These are phyloP conservation scores for Leptura quadrifasciata DNA, from an alignment of 2,888 invertebrate genomes.

Conservation along the genomic window DNA sequence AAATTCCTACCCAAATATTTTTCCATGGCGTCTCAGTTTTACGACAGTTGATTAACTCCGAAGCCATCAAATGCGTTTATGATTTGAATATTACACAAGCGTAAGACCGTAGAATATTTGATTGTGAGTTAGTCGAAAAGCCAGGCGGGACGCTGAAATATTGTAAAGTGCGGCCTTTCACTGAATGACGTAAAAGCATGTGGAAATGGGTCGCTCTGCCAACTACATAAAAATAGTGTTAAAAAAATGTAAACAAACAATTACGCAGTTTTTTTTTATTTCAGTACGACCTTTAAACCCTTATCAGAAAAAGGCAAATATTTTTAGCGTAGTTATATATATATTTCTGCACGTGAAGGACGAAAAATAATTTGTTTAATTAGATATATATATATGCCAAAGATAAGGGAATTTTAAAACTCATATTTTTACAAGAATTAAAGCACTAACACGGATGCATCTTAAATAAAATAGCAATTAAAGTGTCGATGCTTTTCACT, in stretches of 20 bases:
- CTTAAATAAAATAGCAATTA: not conserved
- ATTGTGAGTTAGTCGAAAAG: not conserved
- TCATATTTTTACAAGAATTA: no score
- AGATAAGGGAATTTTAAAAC: constrained; percentile 3
- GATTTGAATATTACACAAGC: not conserved
- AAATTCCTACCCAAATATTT: not conserved
- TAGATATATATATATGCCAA: constrained; percentile 12
- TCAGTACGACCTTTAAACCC: constrained; percentile 2
- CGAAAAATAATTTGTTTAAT: constrained; percentile 12
- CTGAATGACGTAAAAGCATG: not conserved
- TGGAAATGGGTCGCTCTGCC: not conserved
- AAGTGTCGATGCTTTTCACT: not conserved
- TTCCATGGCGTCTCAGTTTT: not conserved
- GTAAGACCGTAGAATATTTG: not conserved
- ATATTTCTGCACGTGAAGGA: constrained; percentile 3
- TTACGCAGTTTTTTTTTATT: constrained; percentile 21
- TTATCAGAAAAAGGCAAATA: constrained; percentile 12
- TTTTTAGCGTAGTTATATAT: not conserved
- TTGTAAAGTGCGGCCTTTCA: not conserved
- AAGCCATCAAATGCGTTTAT: not conserved
- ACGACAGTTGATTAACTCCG: not conserved
- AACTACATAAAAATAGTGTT: not conserved
- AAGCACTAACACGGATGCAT: not conserved
- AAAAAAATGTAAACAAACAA: constrained; percentile 16
- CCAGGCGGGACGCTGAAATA: not conserved